These are phyloP conservation scores for Rana temporaria DNA, from an alignment of 2,113 vertebrate species.

Conservation along the genomic window DNA sequence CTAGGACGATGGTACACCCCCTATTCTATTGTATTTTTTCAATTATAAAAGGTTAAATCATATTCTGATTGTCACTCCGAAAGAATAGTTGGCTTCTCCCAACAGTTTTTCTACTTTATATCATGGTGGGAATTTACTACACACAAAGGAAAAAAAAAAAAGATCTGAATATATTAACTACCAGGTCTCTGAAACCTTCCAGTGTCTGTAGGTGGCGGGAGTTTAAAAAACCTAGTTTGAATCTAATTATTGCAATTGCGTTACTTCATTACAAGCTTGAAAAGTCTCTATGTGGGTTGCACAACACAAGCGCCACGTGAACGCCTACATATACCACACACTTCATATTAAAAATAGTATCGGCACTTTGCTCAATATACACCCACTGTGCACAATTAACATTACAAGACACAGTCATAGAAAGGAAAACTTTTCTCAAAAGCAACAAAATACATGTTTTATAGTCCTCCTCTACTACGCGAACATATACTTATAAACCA, in stretches of 20 bases:
- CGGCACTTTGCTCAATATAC: conserved; percentile 18
- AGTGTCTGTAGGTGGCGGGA: background rate
- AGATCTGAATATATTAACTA: too few relatives aligned
- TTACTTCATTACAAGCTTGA: background rate
- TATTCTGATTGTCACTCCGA: too few relatives aligned
- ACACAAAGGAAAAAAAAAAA: too few relatives aligned
- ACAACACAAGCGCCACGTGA: conserved; percentile 6
- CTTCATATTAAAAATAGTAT: conserved; percentile 48
- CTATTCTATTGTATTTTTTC: too few relatives aligned
- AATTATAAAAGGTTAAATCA: too few relatives aligned
- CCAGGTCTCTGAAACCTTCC: too few relatives aligned
- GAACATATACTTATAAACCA: too few relatives aligned
- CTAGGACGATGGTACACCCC: too few relatives aligned
- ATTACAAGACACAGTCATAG: conserved; percentile 24
- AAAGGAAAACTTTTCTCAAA: background rate
- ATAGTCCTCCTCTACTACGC: too few relatives aligned
- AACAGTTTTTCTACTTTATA: too few relatives aligned
- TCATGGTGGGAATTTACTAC: too few relatives aligned
- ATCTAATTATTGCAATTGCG: background rate
- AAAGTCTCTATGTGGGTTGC: conserved; percentile 20
- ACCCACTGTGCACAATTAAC: conserved; percentile 34
- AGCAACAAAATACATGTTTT: background rate
- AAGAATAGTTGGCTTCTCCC: too few relatives aligned
- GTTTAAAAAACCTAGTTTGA: conserved; percentile 6
- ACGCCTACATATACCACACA: conserved; percentile 25